phyloP scores from a whole-genome alignment of 2,797 vertebrate genomes.

The Sebastes vulpes region DNA sequence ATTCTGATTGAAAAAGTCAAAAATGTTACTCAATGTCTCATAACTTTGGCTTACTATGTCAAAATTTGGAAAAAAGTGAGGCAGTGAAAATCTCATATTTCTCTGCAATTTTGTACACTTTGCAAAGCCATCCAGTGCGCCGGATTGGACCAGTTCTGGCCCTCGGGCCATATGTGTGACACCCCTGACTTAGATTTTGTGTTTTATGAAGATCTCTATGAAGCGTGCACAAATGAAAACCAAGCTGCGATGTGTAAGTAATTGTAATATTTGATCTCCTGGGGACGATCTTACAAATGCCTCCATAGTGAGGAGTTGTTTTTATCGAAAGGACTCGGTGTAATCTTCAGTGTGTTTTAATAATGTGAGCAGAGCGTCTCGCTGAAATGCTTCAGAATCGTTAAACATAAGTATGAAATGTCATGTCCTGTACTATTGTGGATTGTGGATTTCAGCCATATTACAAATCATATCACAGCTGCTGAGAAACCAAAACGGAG shows the following conservation, averaged over 20 bases:
- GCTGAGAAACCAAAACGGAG: conserved; percentile 10
- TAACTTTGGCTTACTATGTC: too few species aligned
- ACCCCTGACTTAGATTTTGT: not conserved
- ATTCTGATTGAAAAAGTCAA: too few species aligned
- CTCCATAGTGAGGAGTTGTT: conserved; percentile 7
- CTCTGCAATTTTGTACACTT: too few species aligned
- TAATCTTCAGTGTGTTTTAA: not conserved
- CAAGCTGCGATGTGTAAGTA: conserved; percentile 7
- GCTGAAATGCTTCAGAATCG: not conserved
- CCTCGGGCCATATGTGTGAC: too few species aligned
- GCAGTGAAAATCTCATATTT: too few species aligned
- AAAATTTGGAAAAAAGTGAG: too few species aligned
- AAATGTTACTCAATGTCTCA: too few species aligned
- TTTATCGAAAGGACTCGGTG: conserved; percentile 6
- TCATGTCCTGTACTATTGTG: not conserved
- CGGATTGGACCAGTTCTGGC: too few species aligned
- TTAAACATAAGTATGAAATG: not conserved
- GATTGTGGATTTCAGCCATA: not conserved
- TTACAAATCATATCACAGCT: conserved; percentile 38
- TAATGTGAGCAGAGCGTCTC: not conserved
- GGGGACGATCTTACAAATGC: not conserved
- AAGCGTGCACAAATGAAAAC: not conserved
- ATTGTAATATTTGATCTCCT: conserved; percentile 1
- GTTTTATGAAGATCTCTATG: not conserved
- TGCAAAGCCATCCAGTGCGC: too few species aligned